Evolutionary conservation across 1,140 invertebrate species (phyloP).

Genomic region (Drosophila parvula): DNA sequence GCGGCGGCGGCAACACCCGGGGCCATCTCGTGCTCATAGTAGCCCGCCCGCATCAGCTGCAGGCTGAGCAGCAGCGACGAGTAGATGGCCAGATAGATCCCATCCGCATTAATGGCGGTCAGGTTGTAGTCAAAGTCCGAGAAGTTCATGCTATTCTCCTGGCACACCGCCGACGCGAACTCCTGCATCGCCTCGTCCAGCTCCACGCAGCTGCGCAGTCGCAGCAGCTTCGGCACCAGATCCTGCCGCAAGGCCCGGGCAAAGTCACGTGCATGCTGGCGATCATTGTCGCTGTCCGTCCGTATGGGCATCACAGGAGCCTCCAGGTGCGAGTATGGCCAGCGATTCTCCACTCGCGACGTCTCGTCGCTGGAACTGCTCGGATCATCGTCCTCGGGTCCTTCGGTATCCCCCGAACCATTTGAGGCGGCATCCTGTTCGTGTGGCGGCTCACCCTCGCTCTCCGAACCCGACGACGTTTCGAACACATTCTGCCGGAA

Average conservation of each 20-base stretch:
- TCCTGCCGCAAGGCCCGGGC: constrained; percentile 85
- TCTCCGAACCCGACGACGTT: constrained; percentile 85
- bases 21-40: constrained; percentile 87
- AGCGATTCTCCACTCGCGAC: constrained; percentile 78
- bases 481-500: constrained; percentile 86
- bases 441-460: constrained; percentile 85
- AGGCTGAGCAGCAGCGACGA: constrained; percentile 92
- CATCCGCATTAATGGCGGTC: constrained; percentile 97
- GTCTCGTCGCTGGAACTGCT: constrained; percentile 82
- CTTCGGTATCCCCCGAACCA: constrained; percentile 90
- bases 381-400: constrained; percentile 86
- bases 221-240: constrained; percentile 88
- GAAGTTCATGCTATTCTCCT: constrained; percentile 88
- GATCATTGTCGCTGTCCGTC: constrained; percentile 79
- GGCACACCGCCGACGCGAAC: constrained; percentile 95
- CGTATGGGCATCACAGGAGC: constrained; percentile 79
- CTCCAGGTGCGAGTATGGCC: constrained; percentile 83
- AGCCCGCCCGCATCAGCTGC: constrained; percentile 90
- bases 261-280: constrained; percentile 82
- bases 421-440: constrained; percentile 85
- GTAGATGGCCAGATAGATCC: constrained; percentile 96
- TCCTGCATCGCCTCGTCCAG: constrained; percentile 95
- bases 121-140: constrained; percentile 86
- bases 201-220: constrained; percentile 85
- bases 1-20: neutral